Evolutionary conservation across 2,797 vertebrate genomes (phyloP).

Genomic region (Manis crassicaudata): DNA sequence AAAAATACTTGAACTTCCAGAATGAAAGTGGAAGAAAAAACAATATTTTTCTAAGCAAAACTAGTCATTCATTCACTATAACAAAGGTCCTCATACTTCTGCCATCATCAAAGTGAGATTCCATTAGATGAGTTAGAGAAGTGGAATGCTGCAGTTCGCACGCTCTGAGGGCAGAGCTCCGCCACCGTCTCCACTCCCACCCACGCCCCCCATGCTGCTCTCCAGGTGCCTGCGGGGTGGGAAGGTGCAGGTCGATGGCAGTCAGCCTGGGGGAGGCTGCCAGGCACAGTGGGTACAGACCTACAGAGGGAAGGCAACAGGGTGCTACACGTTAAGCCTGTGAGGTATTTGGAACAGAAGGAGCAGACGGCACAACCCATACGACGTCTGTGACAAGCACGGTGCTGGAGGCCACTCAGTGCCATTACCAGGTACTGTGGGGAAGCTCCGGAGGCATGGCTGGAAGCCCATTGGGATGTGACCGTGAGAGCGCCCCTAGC

Average conservation of each 20-base stretch:
- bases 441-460: not conserved
- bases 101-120: not conserved
- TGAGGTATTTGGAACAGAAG: conserved; percentile 58
- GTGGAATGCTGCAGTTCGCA: not conserved
- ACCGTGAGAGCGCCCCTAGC: conserved; percentile 54
- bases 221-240: not conserved
- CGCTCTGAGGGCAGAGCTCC: not conserved
- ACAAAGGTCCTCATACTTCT: not conserved
- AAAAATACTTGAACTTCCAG: not conserved
- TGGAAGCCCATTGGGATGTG: not conserved
- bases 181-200: no score
- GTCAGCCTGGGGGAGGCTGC: conserved; percentile 56
- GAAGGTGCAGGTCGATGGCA: not conserved
- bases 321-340: conserved; percentile 62
- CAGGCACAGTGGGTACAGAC: conserved; percentile 69
- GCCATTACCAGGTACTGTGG: not conserved
- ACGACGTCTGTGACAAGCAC: conserved; percentile 37
- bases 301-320: conserved; percentile 52
- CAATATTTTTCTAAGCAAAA: conserved; percentile 12
- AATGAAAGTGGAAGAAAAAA: not conserved
- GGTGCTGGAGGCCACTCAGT: conserved; percentile 23
- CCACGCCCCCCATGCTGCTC: no score
- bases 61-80: not conserved
- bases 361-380: conserved; percentile 59
- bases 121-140: not conserved